Evolutionary conservation across 1,140 invertebrate species (phyloP).

Genomic region (Drosophila arizonae): DNA sequence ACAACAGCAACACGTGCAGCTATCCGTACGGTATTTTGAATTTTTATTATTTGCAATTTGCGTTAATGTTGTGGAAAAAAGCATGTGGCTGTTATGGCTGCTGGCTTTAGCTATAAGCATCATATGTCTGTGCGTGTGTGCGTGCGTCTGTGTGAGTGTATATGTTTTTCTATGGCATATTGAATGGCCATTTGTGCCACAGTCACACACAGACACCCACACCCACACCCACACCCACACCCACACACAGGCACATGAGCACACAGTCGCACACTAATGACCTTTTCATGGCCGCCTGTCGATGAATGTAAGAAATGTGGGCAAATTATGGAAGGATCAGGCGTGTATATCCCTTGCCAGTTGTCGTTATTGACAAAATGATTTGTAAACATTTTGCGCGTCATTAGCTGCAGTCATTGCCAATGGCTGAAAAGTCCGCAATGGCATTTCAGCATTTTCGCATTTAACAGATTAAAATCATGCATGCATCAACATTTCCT

Average conservation of each 20-base stretch:
- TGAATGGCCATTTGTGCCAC: constrained; percentile 79
- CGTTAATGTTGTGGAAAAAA: constrained; percentile 82
- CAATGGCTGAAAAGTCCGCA: constrained; percentile 27
- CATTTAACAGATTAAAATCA: constrained; percentile 81
- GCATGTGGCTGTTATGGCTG: constrained; percentile 80
- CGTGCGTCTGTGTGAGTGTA: constrained; percentile 18
- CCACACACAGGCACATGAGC: constrained; percentile 46
- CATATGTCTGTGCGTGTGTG: constrained; percentile 23
- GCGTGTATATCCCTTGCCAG: constrained; percentile 43
- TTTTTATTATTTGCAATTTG: constrained; percentile 82
- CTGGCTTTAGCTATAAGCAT: constrained; percentile 68
- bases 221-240: constrained; percentile 26
- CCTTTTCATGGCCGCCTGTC: constrained; percentile 76
- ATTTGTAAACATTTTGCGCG: constrained; percentile 81
- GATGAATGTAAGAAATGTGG: constrained; percentile 80
- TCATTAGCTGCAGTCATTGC: constrained; percentile 70
- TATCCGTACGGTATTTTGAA: constrained; percentile 77
- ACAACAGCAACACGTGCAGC: constrained; percentile 69
- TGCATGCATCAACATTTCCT: constrained; percentile 50
- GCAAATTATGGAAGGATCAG: constrained; percentile 71
- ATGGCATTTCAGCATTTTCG: constrained; percentile 44
- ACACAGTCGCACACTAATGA: constrained; percentile 63
- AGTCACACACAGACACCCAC: constrained; percentile 19
- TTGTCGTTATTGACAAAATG: constrained; percentile 78
- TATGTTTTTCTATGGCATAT: constrained; percentile 61